Evolutionary conservation across 2,113 vertebrate genomes (phyloP).

Genomic region (Rhinopomastus cyanomelas): DNA sequence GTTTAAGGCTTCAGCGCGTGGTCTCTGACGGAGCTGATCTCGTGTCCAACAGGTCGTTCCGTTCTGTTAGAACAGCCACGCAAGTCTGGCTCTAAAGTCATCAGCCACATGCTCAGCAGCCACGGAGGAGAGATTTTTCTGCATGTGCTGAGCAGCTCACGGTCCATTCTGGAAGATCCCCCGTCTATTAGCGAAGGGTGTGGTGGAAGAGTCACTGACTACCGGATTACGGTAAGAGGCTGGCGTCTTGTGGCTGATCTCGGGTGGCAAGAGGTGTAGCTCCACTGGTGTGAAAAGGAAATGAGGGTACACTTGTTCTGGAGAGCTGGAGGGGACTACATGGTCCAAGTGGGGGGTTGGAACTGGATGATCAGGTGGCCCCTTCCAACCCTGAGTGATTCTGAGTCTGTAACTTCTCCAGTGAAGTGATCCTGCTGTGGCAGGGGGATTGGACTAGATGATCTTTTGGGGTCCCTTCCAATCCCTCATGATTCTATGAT

Average conservation of each 20-base stretch:
- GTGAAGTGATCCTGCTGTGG: no score
- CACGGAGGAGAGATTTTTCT: slow-evolving; percentile 97
- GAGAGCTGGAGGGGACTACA: not conserved
- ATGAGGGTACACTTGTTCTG: not conserved
- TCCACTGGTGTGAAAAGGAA: not conserved
- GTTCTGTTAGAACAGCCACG: slow-evolving; percentile 95
- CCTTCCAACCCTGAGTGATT: no score
- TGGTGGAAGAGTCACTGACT: slow-evolving; percentile 96
- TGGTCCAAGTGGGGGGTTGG: not conserved
- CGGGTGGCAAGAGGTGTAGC: not conserved
- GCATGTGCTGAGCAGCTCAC: slow-evolving; percentile 93
- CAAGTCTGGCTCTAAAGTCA: slow-evolving; percentile 98
- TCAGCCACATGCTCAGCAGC: slow-evolving; percentile 99
- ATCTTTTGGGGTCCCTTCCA: no score
- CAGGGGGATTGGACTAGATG: no score
- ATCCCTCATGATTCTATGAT: no score
- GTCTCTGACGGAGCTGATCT: not conserved
- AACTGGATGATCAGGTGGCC: no score
- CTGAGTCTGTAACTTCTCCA: no score
- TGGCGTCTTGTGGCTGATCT: not conserved
- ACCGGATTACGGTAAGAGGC: slow-evolving; percentile 91
- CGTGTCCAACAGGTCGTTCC: slow-evolving; percentile 85
- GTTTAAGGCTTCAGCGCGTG: not conserved
- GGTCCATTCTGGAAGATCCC: slow-evolving; percentile 95
- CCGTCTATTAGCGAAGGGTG: slow-evolving; percentile 98